Evolutionary conservation across 2,888 invertebrate species (phyloP), one percentile per base, ranked within the genome.

Genomic region (Aphidoletes aphidimyza): DNA sequence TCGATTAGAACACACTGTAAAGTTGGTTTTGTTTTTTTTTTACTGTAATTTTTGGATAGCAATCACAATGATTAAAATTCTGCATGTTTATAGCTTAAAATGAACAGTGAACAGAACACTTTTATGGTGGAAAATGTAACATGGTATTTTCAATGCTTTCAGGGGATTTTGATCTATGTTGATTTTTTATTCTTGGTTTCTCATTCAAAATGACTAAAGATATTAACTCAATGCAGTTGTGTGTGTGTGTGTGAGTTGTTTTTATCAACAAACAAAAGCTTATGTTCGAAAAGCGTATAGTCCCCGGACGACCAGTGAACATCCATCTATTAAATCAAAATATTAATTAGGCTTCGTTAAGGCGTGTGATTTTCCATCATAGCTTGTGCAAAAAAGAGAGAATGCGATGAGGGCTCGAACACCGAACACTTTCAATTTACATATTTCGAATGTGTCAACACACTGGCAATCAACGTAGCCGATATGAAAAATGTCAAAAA

Each of bases 341-440:
- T 54, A 54, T 8, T 54, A 54, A 54, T 54, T 54, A 54, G 3
- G 54, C 22, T 26, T n/a, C 1, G 54, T 54, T 54, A 22, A n/a
- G n/a, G 54, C 54, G 54, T 69, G 69, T 69, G 30, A 69, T 69
- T 69, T 69, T 69, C 69, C 69, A 34, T 69, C 30, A 30, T 30
- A 30, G 6, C 22, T 54, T 54, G n/a, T n/a, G 30, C 69, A 11
- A 30, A 69, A 11, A 30, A 30, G 69, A 69, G 30, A 34, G 14
- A 42, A 42, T 14, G 42, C 14, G 42, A 9, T 30, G 69, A 69
- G 30, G 69, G 69, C 26, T 30, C 26, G 8, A 69, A 30, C n/a
- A 14, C 14, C 34, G 34, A 30, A 69, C 26, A 69, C 30, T 9
- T 69, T 30, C 69, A 69, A n/a, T 54, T 54, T 54, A 54, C 54